These are phyloP conservation scores for Piezodorus guildinii DNA, from an alignment of 1,140 invertebrate genomes.

Conservation along the genomic window DNA sequence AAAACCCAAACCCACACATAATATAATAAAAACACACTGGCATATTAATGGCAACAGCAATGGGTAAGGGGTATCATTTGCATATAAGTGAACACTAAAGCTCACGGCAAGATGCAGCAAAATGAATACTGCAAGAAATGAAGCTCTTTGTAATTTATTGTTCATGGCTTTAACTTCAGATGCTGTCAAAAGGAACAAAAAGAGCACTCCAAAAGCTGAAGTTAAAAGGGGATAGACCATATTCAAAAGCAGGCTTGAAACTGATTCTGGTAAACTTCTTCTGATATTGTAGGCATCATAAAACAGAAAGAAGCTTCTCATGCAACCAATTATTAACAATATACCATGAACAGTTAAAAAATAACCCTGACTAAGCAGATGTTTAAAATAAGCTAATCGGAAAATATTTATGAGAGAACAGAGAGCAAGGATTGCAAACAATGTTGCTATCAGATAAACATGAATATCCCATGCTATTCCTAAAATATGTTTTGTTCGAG, in stretches of 20 bases:
- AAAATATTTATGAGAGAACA: slow-evolving; percentile 73
- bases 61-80: slow-evolving; percentile 37
- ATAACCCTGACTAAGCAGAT: slow-evolving; percentile 67
- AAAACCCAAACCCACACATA: slow-evolving; percentile 64
- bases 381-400: slow-evolving; percentile 64
- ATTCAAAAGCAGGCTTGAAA: slow-evolving; percentile 70
- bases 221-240: slow-evolving; percentile 72
- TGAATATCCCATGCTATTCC: slow-evolving; percentile 78
- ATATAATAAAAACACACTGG: slow-evolving; percentile 66
- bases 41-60: slow-evolving; percentile 60
- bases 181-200: slow-evolving; percentile 67
- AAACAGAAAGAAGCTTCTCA: slow-evolving; percentile 73
- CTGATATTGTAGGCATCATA: slow-evolving; percentile 82
- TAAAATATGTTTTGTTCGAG: slow-evolving; percentile 29
- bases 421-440: slow-evolving; percentile 67
- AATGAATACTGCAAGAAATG: slow-evolving; percentile 59
- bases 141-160: slow-evolving; percentile 41
- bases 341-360: slow-evolving; percentile 72
- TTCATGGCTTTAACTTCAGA: slow-evolving; percentile 40
- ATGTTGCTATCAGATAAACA: slow-evolving; percentile 68
- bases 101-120: slow-evolving; percentile 55
- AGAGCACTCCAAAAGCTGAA: slow-evolving; percentile 71
- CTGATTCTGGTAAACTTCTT: slow-evolving; percentile 58
- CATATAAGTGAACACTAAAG: slow-evolving; percentile 63
- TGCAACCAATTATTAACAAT: slow-evolving; percentile 62